phyloP scores from a whole-genome alignment of 35 echinoderm and acorn worm genomes.

The Ophiothrix spiculata region DNA sequence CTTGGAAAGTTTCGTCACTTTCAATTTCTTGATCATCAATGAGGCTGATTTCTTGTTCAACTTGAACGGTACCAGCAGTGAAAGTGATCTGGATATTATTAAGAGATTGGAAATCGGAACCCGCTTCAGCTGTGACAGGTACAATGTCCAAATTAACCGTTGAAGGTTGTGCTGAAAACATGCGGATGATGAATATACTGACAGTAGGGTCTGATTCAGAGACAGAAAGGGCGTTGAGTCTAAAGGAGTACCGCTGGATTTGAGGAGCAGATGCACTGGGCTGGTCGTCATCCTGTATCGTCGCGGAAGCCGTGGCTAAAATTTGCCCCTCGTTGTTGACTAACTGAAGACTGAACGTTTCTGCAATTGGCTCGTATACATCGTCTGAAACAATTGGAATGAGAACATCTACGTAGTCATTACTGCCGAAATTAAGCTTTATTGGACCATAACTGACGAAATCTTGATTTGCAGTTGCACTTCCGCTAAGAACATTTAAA shows the following conservation, averaged over 20 bases:
- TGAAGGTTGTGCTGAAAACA: too few relatives aligned
- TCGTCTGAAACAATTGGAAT: background rate
- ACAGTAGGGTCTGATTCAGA: too few relatives aligned
- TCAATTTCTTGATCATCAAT: background rate
- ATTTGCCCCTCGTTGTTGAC: background rate
- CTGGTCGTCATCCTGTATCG: background rate
- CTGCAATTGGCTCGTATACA: background rate
- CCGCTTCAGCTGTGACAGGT: background rate
- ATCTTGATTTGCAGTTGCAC: background rate
- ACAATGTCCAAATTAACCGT: background rate
- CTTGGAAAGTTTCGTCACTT: background rate
- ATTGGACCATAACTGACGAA: background rate
- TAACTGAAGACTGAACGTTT: background rate
- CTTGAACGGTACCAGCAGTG: background rate
- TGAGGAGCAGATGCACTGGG: background rate
- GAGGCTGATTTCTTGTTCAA: background rate
- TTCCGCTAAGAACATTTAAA: background rate
- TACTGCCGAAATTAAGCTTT: background rate
- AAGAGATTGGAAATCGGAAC: too few relatives aligned
- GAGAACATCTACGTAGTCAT: background rate
- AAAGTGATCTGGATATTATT: too few relatives aligned
- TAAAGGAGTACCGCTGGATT: too few relatives aligned
- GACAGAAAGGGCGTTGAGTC: too few relatives aligned
- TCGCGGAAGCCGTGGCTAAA: background rate
- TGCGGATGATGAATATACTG: too few relatives aligned